A percentile compares a stretch with the other conserved stretches of the same genome.
These are phyloP conservation scores for Sceloporus undulatus DNA, from an alignment of 2,113 vertebrate genomes.

Conservation along the genomic window DNA sequence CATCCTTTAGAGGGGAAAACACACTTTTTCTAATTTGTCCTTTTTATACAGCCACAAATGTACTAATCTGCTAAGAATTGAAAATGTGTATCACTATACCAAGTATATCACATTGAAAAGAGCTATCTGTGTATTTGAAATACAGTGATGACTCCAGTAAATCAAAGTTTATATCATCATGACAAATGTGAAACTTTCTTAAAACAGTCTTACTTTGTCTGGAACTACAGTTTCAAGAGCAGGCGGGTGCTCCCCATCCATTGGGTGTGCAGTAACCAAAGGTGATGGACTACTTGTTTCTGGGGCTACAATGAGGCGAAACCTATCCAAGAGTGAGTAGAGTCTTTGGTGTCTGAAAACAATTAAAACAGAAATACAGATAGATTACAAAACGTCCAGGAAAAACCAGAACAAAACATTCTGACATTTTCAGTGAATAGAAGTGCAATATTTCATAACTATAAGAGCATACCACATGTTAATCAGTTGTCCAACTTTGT, in stretches of 20 bases:
- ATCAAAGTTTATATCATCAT: neutral
- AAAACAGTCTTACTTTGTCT: slow-evolving; percentile 84
- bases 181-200: slow-evolving; percentile 11
- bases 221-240: slow-evolving; percentile 84
- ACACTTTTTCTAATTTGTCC: too few relatives aligned
- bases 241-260: slow-evolving; percentile 89
- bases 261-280: slow-evolving; percentile 88
- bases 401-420: too few relatives aligned
- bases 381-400: neutral
- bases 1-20: too few relatives aligned
- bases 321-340: slow-evolving; percentile 97
- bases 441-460: neutral
- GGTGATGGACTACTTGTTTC: slow-evolving; percentile 85
- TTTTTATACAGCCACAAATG: too few relatives aligned
- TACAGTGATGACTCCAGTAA: slow-evolving; percentile 17
- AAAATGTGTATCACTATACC: too few relatives aligned
- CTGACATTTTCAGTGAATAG: neutral
- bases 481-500: neutral
- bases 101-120: neutral
- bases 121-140: slow-evolving; percentile 12
- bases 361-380: slow-evolving; percentile 27
- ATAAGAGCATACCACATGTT: neutral
- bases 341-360: slow-evolving; percentile 93
- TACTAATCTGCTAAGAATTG: too few relatives aligned
- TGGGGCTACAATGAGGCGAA: slow-evolving; percentile 88